Evolutionary conservation across 2,113 vertebrate species (phyloP), one percentile per base, ranked within the genome.

Genomic region (Pachycephala philippinensis): DNA sequence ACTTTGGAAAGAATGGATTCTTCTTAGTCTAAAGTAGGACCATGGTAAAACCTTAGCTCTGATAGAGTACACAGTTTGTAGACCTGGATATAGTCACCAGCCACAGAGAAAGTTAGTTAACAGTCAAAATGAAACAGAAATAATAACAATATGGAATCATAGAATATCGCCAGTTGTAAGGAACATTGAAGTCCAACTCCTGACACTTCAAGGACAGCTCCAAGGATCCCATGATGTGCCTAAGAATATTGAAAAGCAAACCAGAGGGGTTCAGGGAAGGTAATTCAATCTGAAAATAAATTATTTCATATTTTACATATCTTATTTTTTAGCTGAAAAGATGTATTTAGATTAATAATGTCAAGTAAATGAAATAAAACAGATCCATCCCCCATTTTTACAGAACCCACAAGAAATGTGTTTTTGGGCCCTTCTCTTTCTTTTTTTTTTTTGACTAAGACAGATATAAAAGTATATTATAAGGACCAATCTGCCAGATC

Each of bases 321-420:
- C 7, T 30, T 60, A 30, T 50, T 66, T 52, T 49, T 77, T 59
- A 71, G 54, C 4, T 71, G 7, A 56, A 80, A 75, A 31, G 2
- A 30, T 20, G 3, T 26, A 33, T 92, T 85, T 45, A 42, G 9
- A 30, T 54, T 2, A 59, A 66, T 45, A 26, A 45, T 15, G 2
- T 39, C 6, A 37, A 16, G 44, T 28, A 60, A 88, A 71, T 33
- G 0, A 53, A 78, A 70, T 26, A 16, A 89, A 64, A 1, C 3
- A 40, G 1, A 13, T 1, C 2, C 0, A 0, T 42, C 2, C 2
- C 6, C 2, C 3, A 11, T 5, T 79, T 57, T 60, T 54, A 54
- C 6, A 22, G 6, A 40, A 7, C 44, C 6, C 15, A 26, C 4
- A 21, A 78, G 7, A 50, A 63, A 1, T 1, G 0, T 45, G 4